Evolutionary conservation across 2,797 vertebrate species (phyloP).

Genomic region (Sparidentex hasta): DNA sequence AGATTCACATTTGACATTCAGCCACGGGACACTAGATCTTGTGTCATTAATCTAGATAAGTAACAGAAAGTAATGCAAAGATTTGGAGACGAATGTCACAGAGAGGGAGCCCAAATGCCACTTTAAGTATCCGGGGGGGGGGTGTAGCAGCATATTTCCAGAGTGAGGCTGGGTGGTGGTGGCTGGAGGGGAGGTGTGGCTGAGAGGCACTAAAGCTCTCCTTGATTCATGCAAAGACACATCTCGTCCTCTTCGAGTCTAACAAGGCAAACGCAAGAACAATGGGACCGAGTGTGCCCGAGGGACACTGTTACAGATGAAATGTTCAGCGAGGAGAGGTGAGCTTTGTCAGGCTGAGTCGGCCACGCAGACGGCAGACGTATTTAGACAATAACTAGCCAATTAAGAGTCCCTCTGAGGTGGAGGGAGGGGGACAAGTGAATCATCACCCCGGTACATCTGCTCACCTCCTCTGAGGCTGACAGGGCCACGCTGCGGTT

Average conservation of each 20-base stretch:
- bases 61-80: not conserved
- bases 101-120: not conserved
- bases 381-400: constrained; percentile 49
- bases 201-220: not conserved
- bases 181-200: not conserved
- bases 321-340: constrained; percentile 17
- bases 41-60: constrained; percentile 7
- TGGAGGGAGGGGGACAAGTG: constrained; percentile 32
- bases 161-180: constrained; percentile 10
- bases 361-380: constrained; percentile 29
- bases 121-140: constrained; percentile 15
- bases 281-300: constrained; percentile 5
- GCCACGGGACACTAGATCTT: not conserved
- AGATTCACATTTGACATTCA: not conserved
- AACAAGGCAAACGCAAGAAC: constrained; percentile 24
- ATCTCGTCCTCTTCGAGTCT: constrained; percentile 22
- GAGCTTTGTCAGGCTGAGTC: constrained; percentile 19
- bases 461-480: constrained; percentile 7
- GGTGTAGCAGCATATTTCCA: not conserved
- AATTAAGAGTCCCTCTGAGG: constrained; percentile 42
- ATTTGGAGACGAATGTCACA: constrained; percentile 6
- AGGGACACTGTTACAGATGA: constrained; percentile 18
- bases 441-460: constrained; percentile 45
- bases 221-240: not conserved
- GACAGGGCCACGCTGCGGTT: constrained; percentile 8